Evolutionary conservation across 2,797 vertebrate species (phyloP), one percentile per base, ranked within the genome.

Genomic region (Triplophysa yarkandensis): DNA sequence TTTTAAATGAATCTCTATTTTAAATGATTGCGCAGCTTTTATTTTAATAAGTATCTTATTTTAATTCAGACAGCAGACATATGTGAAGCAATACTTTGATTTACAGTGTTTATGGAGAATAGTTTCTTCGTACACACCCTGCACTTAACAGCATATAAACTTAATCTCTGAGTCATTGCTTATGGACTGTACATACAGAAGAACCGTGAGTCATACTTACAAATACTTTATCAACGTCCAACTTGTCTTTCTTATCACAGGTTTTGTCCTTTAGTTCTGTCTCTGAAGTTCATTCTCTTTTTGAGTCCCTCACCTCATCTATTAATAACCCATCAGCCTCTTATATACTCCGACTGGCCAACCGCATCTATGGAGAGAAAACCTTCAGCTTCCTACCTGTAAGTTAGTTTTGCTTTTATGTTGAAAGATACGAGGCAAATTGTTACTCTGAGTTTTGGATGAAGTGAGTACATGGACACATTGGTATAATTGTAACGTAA

Each of bases 311-410:
- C 65, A 94, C 87, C 14, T 8, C 32, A 4, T 86, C 91, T 5
- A 90, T 99, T 82, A 95, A 94, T 88, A 93, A 91, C 5, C 88
- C 81, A 0, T 89, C 88, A 34, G 85, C 88, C 0, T 88, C 92
- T 0, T 95, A 94, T 74, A 86, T 91, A 66, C 86, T 99, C 70
- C 93, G 91, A 80, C 81, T 95, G 13, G 96, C 96, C 77, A 98
- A 90, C 65, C 93, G 93, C 13, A 88, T 99, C 1, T 99, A 93
- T 14, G 97, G 95, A 85, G 95, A 98, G 80, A 90, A 92, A 27
- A 93, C 90, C 0, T 92, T 88, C 64, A 81, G 78, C 64, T 96
- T 99, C 82, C 90, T 94, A 62, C 73, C 86, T 0, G 92, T 92
- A 83, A 79, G 89, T 86, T 68, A 3, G 54, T 43, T 61, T 10